Evolutionary conservation across 1,140 invertebrate species (phyloP).

Genomic region (Plodia interpunctella): DNA sequence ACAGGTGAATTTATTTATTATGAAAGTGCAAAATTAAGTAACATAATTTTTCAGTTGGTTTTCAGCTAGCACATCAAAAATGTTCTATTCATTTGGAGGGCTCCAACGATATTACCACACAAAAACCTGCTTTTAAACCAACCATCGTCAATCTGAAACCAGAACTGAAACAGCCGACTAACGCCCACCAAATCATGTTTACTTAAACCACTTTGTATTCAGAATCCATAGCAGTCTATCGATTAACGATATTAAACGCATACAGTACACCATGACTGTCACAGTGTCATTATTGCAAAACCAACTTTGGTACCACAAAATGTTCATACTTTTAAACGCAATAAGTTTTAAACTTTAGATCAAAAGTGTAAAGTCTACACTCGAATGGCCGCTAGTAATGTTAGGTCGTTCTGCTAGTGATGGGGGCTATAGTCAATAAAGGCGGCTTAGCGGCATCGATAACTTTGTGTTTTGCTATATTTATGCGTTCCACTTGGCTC

Average conservation of each 20-base stretch:
- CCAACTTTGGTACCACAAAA: constrained; percentile 32
- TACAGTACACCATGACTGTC: constrained; percentile 54
- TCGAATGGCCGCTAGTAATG: background rate
- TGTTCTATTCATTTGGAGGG: background rate
- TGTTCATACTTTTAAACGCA: background rate
- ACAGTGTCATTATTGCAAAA: constrained; percentile 65
- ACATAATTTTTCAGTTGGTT: too few species aligned
- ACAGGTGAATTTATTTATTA: too few species aligned
- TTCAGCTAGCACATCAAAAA: too few species aligned
- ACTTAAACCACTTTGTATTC: constrained; percentile 5
- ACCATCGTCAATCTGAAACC: background rate
- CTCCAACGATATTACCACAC: background rate
- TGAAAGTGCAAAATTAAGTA: too few species aligned
- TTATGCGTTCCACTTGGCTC: constrained; percentile 63
- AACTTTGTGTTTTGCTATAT: constrained; percentile 71
- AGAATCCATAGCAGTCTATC: constrained; percentile 44
- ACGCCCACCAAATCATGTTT: background rate
- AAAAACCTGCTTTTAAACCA: background rate
- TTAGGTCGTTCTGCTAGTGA: constrained; percentile 30
- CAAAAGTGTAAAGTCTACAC: background rate
- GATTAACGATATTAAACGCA: constrained; percentile 65
- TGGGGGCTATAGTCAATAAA: constrained; percentile 60
- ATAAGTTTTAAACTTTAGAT: background rate
- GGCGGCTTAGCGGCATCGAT: constrained; percentile 67
- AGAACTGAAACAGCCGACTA: background rate